A percentile compares a stretch with the other conserved stretches of the same genome.
phyloP scores from a whole-genome alignment of 2,888 invertebrate genomes.

The Drosophila pseudotakahashii region DNA sequence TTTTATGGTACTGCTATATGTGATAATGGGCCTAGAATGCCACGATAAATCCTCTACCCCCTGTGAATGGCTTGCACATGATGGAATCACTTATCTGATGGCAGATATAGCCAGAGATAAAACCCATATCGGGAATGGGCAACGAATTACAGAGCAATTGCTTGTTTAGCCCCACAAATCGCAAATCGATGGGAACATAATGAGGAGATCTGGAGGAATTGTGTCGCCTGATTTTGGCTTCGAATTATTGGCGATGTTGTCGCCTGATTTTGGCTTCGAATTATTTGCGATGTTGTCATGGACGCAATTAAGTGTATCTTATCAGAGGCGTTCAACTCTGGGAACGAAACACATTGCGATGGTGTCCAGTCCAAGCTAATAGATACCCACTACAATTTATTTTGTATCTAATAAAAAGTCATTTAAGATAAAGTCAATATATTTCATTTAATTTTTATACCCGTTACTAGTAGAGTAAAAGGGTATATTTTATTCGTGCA shows the following conservation, averaged over 20 bases:
- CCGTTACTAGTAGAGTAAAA: no score
- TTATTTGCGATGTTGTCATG: slow-evolving; percentile 39
- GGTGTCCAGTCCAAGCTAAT: background rate
- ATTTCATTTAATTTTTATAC: no score
- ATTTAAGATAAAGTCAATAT: no score
- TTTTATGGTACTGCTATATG: slow-evolving; percentile 45
- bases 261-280: slow-evolving; percentile 48
- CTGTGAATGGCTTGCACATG: slow-evolving; percentile 3
- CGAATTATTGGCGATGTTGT: slow-evolving; percentile 33
- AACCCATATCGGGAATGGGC: slow-evolving; percentile 10
- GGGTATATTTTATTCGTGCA: no score
- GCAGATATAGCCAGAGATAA: slow-evolving; percentile 29
- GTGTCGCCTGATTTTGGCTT: slow-evolving; percentile 53
- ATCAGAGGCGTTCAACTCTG: slow-evolving; percentile 50
- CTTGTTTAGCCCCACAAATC: slow-evolving; percentile 1
- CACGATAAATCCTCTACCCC: slow-evolving; percentile 22
- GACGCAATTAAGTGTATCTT: slow-evolving; percentile 60
- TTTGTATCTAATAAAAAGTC: background rate
- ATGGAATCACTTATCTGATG: slow-evolving; percentile 23
- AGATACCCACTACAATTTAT: slow-evolving; percentile 13
- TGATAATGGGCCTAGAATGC: slow-evolving; percentile 51
- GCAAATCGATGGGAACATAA: slow-evolving; percentile 19
- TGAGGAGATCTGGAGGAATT: slow-evolving; percentile 27
- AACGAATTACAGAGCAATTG: slow-evolving; percentile 19
- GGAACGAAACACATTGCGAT: slow-evolving; percentile 30